Base-by-base conservation (phyloP, 2,797 vertebrate species). In the Leptoclinus maculatus region DNA sequence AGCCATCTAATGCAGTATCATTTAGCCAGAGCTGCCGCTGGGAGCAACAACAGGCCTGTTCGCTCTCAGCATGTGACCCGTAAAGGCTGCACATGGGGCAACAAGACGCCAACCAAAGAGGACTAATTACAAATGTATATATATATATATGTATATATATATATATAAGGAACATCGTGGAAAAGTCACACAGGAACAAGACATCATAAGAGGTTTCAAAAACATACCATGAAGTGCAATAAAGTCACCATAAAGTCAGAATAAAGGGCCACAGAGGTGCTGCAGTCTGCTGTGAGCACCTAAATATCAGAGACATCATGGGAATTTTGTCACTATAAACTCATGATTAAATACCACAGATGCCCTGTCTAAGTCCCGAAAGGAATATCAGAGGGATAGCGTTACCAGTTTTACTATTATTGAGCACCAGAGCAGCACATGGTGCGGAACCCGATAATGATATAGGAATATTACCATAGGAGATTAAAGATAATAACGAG, bases 1-100 rank as follows among this genome's bases (percentile, higher is more conserved):
- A 93, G 92, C 86, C 85, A 68, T 83, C 83, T 86, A 92, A 89
- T 90, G 89, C 74, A 47, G 90, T 79, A 88, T 93, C 86, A 91
- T 89, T 88, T 80, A 80, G 76, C 88, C 89, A 89, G 90, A 89
- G 69, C 57, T 57, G 83, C 83, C 60, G 79, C 75, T 87, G 76
- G 87, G 73, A 86, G 83, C 78, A 78, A 80, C 83, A 90, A 36
- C 89, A 89, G 87, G 83, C 86, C 82, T 74, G 64, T 58, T 75
- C 41, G 51, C 73, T 73, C 72, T n/a, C 78, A 67, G 77, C 67
- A 58, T 65, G 76, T 73, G 81, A 77, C 82, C 81, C 3, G 12
- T 27, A 51, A 29, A 67, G 66, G 74, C 76, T 59, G 1, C 70
- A 76, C 36, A 32, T 79, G 65, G 34, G 71, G 57, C 75, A 66